Conservation (phyloP, 2,888 invertebrate species). For the Trissoscelio sp. region DNA sequence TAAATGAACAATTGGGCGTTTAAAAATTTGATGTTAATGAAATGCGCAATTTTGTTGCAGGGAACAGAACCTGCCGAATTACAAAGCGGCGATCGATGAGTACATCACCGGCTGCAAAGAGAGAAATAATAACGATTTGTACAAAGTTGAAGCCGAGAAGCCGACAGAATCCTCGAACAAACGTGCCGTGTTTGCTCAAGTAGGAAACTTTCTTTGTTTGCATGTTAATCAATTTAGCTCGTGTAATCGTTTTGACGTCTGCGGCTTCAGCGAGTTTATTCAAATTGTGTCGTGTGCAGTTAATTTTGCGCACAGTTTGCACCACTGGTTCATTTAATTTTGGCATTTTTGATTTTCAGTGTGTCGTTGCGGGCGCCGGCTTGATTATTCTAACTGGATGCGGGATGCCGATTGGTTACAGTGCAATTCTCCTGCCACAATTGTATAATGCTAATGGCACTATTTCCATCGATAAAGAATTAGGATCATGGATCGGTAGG, state of each 20-base stretch:
- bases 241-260: slow-evolving; percentile 1
- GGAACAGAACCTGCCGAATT: slow-evolving; percentile 73
- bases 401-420: slow-evolving; percentile 92
- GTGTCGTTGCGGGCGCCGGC: slow-evolving; percentile 89
- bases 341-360: slow-evolving; percentile 84
- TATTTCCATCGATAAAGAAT: slow-evolving; percentile 87
- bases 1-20: no score
- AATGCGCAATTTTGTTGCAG: slow-evolving; percentile 69
- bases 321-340: not conserved
- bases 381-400: slow-evolving; percentile 89
- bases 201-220: slow-evolving; percentile 67
- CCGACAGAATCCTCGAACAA: slow-evolving; percentile 73
- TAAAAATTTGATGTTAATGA: no score
- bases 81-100: slow-evolving; percentile 57
- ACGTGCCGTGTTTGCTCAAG: slow-evolving; percentile 78
- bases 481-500: slow-evolving; percentile 92
- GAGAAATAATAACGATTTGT: slow-evolving; percentile 73
- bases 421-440: slow-evolving; percentile 91
- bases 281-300: not conserved
- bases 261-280: not conserved
- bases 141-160: slow-evolving; percentile 50
- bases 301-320: not conserved
- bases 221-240: slow-evolving; percentile 25
- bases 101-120: slow-evolving; percentile 71
- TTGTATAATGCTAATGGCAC: slow-evolving; percentile 86